Conservation (phyloP, 2,113 vertebrate genomes). For the Gymnogyps californianus region DNA sequence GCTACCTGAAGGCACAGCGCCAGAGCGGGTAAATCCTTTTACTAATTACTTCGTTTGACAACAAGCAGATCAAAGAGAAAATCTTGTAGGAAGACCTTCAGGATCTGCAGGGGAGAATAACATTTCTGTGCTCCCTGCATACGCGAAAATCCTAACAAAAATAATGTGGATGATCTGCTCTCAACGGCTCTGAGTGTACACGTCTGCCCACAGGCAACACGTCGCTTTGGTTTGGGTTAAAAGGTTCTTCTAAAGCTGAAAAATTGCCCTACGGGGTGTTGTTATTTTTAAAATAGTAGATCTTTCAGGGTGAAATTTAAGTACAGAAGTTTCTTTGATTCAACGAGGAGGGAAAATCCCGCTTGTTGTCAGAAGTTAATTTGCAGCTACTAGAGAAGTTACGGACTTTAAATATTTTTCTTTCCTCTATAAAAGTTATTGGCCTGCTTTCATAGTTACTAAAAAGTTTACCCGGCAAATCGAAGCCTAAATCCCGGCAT, state of each 20-base stretch:
- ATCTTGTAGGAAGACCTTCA: not conserved
- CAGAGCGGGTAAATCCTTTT: not conserved
- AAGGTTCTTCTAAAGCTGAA: not conserved
- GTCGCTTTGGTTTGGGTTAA: not conserved
- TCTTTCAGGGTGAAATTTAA: not conserved
- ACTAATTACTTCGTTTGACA: not conserved
- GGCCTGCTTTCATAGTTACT: not conserved
- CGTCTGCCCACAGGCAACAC: not conserved
- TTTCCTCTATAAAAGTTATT: slow-evolving; percentile 4
- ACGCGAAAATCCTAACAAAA: not conserved
- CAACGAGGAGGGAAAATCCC: not conserved
- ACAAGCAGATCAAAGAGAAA: not conserved
- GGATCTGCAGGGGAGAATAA: not conserved
- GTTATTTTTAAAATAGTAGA: not conserved
- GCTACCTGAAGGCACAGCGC: not conserved
- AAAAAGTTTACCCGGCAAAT: not conserved
- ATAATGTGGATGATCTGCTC: not conserved
- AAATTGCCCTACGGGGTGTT: not conserved
- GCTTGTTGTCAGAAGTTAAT: not conserved
- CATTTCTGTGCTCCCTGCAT: not conserved
- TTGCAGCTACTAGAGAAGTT: not conserved
- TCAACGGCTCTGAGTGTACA: accelerated
- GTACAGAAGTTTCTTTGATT: not conserved
- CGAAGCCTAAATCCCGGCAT: not conserved
- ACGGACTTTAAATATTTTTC: not conserved